Conservation (phyloP, 2,797 vertebrate species). For the Parotocinclus haroldoi region DNA sequence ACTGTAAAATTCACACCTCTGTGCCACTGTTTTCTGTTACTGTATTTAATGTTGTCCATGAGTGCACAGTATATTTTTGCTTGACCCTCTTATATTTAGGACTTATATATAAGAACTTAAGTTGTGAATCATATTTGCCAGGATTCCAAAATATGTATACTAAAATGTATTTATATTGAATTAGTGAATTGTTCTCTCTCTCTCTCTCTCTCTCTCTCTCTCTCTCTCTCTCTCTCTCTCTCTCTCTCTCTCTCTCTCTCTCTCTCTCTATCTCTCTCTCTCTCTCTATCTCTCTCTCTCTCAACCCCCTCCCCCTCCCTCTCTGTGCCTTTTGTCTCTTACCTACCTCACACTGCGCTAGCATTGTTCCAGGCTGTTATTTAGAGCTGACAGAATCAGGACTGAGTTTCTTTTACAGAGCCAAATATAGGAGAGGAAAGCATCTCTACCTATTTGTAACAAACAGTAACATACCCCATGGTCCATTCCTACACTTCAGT, state of each 20-base stretch:
- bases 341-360: slow-evolving; percentile 7
- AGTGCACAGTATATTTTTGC: too few species aligned
- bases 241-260: too few species aligned
- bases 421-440: slow-evolving; percentile 52
- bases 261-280: slow-evolving; percentile 12
- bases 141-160: too few species aligned
- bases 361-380: slow-evolving; percentile 54
- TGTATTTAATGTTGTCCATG: too few species aligned
- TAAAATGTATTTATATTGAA: too few species aligned
- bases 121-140: too few species aligned
- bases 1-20: slow-evolving; percentile 23
- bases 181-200: slow-evolving; percentile 17
- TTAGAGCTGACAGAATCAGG: slow-evolving; percentile 68
- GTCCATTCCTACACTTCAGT: slow-evolving; percentile 1
- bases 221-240: too few species aligned
- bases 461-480: slow-evolving; percentile 24
- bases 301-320: slow-evolving; percentile 10
- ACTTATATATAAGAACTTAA: too few species aligned
- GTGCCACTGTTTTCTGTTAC: slow-evolving; percentile 10
- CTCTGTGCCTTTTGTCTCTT: background rate
- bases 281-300: background rate
- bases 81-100: too few species aligned
- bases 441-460: slow-evolving; percentile 33
- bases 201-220: slow-evolving; percentile 15
- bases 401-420: slow-evolving; percentile 55